Conservation (phyloP, 2,113 vertebrate species). For the Cyanoderma ruficeps region DNA sequence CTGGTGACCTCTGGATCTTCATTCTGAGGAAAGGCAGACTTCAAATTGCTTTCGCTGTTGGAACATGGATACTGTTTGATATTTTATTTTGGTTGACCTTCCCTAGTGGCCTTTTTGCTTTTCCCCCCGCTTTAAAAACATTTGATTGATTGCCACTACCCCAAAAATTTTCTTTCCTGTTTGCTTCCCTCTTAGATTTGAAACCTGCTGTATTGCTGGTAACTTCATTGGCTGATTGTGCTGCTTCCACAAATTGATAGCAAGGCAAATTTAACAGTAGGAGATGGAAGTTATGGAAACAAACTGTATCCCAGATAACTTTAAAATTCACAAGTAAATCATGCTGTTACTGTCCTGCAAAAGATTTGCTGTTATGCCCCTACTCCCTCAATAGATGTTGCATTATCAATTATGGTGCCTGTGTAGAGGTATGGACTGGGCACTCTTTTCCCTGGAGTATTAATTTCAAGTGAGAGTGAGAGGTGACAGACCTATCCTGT, state of each 20-base stretch:
- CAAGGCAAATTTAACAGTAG: neutral
- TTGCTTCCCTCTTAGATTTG: neutral
- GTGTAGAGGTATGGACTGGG: neutral
- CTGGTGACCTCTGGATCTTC: neutral
- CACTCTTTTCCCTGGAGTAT: neutral
- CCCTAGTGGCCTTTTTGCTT: neutral
- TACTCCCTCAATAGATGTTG: neutral
- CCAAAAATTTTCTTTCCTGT: neutral
- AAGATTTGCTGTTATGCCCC: neutral
- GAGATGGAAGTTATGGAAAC: neutral
- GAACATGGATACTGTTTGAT: neutral
- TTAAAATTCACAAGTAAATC: neutral
- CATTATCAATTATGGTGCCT: neutral
- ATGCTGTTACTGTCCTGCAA: neutral
- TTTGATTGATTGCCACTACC: neutral
- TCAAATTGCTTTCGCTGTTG: neutral
- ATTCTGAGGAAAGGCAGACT: neutral
- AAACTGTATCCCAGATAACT: neutral
- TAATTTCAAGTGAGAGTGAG: neutral
- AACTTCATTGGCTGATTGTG: neutral
- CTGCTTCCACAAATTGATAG: neutral
- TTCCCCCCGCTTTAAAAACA: neutral
- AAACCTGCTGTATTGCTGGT: neutral
- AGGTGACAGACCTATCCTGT: neutral
- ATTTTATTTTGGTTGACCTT: neutral